Evolutionary conservation across 30 jellyfish, hydroid and myxozoan genomes (phyloP), one percentile per base, ranked within the genome.

Genomic region (Hydractinia echinata): DNA sequence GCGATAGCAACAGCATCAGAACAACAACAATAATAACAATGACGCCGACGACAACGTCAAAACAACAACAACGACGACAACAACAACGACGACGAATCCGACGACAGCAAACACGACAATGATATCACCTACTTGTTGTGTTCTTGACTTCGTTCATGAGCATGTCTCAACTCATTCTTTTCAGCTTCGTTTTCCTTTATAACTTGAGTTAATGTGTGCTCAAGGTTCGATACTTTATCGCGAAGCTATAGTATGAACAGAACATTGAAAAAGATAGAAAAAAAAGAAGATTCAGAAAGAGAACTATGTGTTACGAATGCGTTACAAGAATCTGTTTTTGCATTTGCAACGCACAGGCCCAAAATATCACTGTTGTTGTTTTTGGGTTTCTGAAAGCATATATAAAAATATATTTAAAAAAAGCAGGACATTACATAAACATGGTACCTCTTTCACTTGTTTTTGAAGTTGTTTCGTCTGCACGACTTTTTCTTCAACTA

Each of bases 401-500:
- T 58, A 50, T 30, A 72, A 54, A 72, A 72, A 72, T 14, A 56
- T 9, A 9, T 55, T 54, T 30, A 16, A 19, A 51, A 77, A 76
- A 7, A 72, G 8, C 20, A 39, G 52, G 51, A 1, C 14, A 1
- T 55, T 1, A 53, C 73, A 1, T 64, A 30, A 30, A 30, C 44
- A 30, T 30, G 2, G 44, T 30, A 89, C 97, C 88, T 89, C 93
- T 77, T 89, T 89, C 53, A 84, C 76, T 50, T 61, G 82, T 64
- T 72, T 84, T 67, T 81, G 89, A 11, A 79, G 66, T 7, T 86
- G 83, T 53, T 86, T 85, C 4, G 87, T 79, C 71, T 86, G 91
- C 9, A 76, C 79, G 51, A 91, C 91, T 66, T 91, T 91, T 56
- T 91, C 97, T 79, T 91, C 94, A 53, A 91, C 96, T 8, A 91